Evolutionary conservation across 2,113 vertebrate genomes (phyloP).

Genomic region (Phyllopteryx taeniolatus): DNA sequence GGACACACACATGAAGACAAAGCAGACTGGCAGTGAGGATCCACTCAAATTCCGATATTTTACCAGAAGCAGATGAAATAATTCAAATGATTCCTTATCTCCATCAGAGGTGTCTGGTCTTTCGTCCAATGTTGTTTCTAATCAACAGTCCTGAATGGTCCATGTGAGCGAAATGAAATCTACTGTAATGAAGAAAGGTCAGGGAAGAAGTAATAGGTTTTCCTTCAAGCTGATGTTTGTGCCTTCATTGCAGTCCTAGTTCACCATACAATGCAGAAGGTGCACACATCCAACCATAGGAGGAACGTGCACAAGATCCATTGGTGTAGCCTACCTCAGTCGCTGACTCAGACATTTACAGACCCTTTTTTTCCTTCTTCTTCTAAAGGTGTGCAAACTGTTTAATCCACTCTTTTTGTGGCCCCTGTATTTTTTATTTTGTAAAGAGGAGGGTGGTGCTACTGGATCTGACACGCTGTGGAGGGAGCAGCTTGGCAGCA

Average conservation of each 20-base stretch:
- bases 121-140: background rate
- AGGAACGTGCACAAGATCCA: conserved; percentile 79
- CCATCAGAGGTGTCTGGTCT: background rate
- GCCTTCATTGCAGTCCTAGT: conserved; percentile 40
- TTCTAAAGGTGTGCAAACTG: conserved; percentile 30
- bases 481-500: conserved; percentile 97
- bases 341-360: conserved; percentile 39
- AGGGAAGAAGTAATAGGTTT: conserved; percentile 31
- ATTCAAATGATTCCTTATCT: background rate
- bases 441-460: conserved; percentile 48
- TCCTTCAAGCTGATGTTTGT: conserved; percentile 53
- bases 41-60: background rate
- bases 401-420: conserved; percentile 27
- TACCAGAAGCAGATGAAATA: background rate
- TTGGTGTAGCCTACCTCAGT: conserved; percentile 59
- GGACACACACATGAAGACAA: conserved; percentile 48
- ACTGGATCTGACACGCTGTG: conserved; percentile 97
- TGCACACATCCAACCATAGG: conserved; percentile 97
- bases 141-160: conserved; percentile 9
- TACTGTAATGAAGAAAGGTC: conserved; percentile 7
- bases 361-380: conserved; percentile 41
- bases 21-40: conserved; percentile 23
- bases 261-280: conserved; percentile 74
- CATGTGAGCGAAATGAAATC: conserved; percentile 19
- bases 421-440: conserved; percentile 13